Evolutionary conservation across 2,797 vertebrate genomes (phyloP).

Genomic region (Chelonia mydas): DNA sequence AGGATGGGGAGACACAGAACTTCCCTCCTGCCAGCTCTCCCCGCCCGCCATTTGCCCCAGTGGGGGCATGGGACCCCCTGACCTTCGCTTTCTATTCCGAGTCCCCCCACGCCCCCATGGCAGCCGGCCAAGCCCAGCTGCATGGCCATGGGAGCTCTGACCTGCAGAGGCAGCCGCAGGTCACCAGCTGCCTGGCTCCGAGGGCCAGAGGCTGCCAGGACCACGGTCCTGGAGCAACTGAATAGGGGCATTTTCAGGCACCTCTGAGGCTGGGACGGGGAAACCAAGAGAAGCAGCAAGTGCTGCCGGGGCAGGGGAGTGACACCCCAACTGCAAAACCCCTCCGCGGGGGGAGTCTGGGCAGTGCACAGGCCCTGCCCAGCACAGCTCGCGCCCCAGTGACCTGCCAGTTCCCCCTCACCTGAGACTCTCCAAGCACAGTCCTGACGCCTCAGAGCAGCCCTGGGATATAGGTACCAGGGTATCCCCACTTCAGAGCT

Average conservation of each 20-base stretch:
- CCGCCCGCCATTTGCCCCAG: background rate
- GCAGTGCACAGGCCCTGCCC: background rate
- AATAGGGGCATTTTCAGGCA: background rate
- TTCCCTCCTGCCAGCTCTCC: background rate
- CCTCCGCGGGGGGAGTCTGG: no score
- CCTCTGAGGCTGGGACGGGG: background rate
- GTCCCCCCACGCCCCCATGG: background rate
- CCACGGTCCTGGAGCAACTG: background rate
- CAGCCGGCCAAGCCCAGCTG: background rate
- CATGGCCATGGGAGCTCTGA: background rate
- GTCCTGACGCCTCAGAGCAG: background rate
- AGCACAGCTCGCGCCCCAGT: no score
- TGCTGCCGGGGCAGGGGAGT: background rate
- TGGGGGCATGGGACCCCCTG: constrained; percentile 38
- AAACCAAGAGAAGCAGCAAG: constrained; percentile 27
- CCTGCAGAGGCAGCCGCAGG: no score
- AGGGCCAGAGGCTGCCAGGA: background rate
- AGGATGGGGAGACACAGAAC: background rate
- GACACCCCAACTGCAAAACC: no score
- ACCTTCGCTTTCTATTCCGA: constrained; percentile 28
- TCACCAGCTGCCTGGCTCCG: background rate
- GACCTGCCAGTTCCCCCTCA: no score
- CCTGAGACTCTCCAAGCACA: background rate
- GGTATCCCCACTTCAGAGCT: background rate
- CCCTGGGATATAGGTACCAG: background rate